These are phyloP conservation scores for Sinopyrophorus schimmeli DNA, from an alignment of 2,888 invertebrate genomes.

Conservation along the genomic window DNA sequence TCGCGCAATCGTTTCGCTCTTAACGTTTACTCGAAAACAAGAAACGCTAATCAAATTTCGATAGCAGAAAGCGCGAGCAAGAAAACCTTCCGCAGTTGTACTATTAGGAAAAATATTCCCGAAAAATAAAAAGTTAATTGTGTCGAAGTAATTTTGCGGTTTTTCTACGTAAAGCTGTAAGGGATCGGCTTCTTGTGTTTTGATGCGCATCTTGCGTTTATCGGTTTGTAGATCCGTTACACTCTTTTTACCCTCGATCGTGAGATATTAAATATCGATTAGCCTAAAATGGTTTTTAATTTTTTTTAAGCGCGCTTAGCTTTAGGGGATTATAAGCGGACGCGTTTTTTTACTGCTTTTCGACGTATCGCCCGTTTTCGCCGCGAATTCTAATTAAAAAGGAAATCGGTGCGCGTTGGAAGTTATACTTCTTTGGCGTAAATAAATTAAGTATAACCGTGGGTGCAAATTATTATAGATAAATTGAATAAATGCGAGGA, in stretches of 20 bases:
- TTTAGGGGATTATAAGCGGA: too few relatives aligned
- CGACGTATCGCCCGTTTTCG: too few relatives aligned
- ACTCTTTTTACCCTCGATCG: constrained; percentile 5
- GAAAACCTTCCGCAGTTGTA: constrained; percentile 4
- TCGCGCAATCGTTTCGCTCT: not conserved
- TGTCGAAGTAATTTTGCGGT: constrained; percentile 3
- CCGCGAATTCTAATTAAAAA: too few relatives aligned
- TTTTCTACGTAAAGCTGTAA: not conserved
- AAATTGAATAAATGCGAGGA: too few relatives aligned
- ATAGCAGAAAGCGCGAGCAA: constrained; percentile 5
- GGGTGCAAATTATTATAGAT: too few relatives aligned
- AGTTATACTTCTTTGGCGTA: too few relatives aligned
- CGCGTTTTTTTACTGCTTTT: too few relatives aligned
- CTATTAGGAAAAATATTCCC: too few relatives aligned
- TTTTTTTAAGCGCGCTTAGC: too few relatives aligned
- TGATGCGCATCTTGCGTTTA: constrained; percentile 15
- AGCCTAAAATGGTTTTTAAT: constrained; percentile 13
- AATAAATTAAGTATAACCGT: too few relatives aligned
- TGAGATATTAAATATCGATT: constrained; percentile 16
- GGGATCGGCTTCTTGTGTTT: constrained; percentile 9
- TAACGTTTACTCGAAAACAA: constrained; percentile 1
- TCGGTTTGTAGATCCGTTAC: constrained; percentile 17
- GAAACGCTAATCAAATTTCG: not conserved
- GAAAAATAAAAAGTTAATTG: constrained; percentile 12
- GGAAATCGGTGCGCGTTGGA: too few relatives aligned